Evolutionary conservation across 2,888 invertebrate species (phyloP), one percentile per base, ranked within the genome.

Genomic region (Smittia sp.): DNA sequence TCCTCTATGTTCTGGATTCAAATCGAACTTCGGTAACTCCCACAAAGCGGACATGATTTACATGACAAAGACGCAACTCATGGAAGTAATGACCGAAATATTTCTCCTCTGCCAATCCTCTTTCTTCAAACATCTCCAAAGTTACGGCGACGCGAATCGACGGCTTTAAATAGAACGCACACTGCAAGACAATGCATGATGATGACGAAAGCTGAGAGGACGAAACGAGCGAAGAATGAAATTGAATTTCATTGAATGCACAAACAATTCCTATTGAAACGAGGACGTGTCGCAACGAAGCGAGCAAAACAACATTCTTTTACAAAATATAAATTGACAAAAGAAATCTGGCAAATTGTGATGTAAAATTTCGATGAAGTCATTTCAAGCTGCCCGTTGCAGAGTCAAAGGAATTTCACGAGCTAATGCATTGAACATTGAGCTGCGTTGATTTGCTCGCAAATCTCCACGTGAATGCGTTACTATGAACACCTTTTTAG

Each of bases 61-160:
- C 58, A 58, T 58, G 58, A 58, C 58, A 58, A 58, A 58, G 18
- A 13, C 18, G 11, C 18, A 58, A 58, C 2, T 27, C 27, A 63
- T 63, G 24, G n/a, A 63, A 27, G 15, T 15, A 4, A 24, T 63
- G 63, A 63, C 63, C 63, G 27, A 63, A 63, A 63, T 63, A 13
- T 27, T 62, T 63, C 25, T 25, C 20, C 27, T 9, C 3, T 58
- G 9, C 58, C 58, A 58, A 22, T 58, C 22, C 58, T 58, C 22
- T 22, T 58, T 18, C 32, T 32, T 3, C 32, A 32, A 46, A 22
- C 58, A 58, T 58, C 58, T 58, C 9, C 46, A n/a, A 15, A 13
- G 46, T 15, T 46, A 46, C 13, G 15, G 4, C 46, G 46, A 46
- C n/a, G 13, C 11, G 46, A 46, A 15, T 46, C 46, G 46, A 15